Evolutionary conservation across 2,113 vertebrate species (phyloP), one percentile per base, ranked within the genome.

Genomic region (Serinus canaria): DNA sequence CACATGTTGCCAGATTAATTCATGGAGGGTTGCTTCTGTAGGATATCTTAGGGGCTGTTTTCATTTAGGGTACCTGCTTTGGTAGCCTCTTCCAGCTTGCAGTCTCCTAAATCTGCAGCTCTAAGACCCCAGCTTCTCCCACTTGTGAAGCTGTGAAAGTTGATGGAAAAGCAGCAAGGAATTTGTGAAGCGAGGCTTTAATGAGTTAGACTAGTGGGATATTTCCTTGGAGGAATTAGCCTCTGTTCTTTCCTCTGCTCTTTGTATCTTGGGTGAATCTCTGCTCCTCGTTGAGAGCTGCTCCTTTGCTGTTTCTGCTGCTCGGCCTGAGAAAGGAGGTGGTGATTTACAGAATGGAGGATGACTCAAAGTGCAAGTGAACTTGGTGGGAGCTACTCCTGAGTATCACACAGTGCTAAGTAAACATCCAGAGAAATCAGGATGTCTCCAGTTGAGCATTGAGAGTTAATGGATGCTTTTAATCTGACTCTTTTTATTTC

Each of bases 291-390:
- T 16, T 72, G 39, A 68, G 53, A 69, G 4, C 49, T 60, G 15
- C n/a, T 83, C 11, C 0, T 28, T 69, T 59, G 47, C 31, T 64
- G 27, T 3, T 52, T 72, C 50, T 91, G n/a, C 81, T 52, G 63
- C 78, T 87, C 46, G 83, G 58, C 39, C 79, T 63, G 78, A 90
- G 47, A 69, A 53, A 13, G 2, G 33, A 60, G 59, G 53, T 49
- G 1, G 4, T 88, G 84, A 63, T 70, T 80, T 91, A 75, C 63
- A 72, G 82, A 74, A 50, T 13, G 24, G 49, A 7, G 30, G 81
- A 67, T 84, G 70, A 91, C 46, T 94, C 86, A 81, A 95, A 92
- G 33, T 85, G 39, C 59, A 39, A 74, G 56, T 47, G 91, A 90
- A 43, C 55, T 50, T 68, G 50, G 30, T 92, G 81, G 53, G 69